Conservation (phyloP, 2,888 invertebrate genomes). For the Tachina lurida region DNA sequence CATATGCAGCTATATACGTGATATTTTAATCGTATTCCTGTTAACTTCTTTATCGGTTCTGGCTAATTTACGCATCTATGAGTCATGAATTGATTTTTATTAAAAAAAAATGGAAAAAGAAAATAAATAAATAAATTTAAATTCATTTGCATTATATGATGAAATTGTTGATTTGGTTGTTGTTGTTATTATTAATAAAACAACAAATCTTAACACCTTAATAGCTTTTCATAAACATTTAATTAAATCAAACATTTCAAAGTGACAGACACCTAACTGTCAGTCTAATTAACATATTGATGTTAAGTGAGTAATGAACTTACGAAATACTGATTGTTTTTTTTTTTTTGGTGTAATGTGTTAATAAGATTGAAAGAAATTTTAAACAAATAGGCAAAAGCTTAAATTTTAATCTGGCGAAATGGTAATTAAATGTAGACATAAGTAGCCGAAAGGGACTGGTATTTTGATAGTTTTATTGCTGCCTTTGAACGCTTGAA, state of each 20-base stretch:
- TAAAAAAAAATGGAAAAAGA: no score
- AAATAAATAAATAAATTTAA: neutral
- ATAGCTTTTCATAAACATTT: constrained; percentile 12
- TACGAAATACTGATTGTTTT: neutral
- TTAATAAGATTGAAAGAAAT: neutral
- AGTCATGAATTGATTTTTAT: constrained; percentile 27
- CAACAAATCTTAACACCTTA: neutral
- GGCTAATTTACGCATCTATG: constrained; percentile 19
- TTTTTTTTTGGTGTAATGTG: neutral
- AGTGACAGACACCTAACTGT: constrained; percentile 49
- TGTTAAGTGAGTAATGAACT: constrained; percentile 17
- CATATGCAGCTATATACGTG: neutral
- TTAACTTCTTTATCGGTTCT: neutral
- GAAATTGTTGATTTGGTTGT: constrained; percentile 42
- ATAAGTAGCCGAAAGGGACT: no score
- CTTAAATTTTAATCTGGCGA: no score
- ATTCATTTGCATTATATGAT: constrained; percentile 50
- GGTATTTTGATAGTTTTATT: no score
- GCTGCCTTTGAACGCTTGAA: no score
- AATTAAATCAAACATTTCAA: constrained; percentile 6
- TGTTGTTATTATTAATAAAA: constrained; percentile 2
- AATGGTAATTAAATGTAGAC: no score
- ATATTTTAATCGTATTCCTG: constrained; percentile 9
- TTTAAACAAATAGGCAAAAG: neutral
- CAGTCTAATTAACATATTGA: constrained; percentile 54